Conservation (phyloP, 2,888 invertebrate species). For the Cremastinae sp. region DNA sequence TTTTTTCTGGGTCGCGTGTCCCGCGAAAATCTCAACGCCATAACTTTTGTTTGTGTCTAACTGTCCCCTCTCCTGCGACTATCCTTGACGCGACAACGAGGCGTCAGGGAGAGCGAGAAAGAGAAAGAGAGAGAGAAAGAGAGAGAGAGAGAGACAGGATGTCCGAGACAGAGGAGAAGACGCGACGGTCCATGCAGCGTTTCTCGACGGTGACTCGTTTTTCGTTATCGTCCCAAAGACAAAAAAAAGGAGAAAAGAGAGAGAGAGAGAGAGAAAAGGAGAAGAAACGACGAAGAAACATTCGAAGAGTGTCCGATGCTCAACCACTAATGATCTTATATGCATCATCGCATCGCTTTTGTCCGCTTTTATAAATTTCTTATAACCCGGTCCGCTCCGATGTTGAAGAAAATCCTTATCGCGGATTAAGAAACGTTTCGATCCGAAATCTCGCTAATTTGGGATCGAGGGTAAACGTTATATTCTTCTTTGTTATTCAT, state of each 20-base stretch:
- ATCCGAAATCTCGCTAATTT: slow-evolving; percentile 8
- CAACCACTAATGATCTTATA: slow-evolving; percentile 54
- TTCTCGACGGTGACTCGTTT: slow-evolving; percentile 57
- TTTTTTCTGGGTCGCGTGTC: slow-evolving; percentile 38
- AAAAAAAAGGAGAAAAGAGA: slow-evolving; percentile 16
- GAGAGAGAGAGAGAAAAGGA: slow-evolving; percentile 12
- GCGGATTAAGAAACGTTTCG: no score
- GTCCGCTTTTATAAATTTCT: slow-evolving; percentile 23
- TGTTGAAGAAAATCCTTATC: no score
- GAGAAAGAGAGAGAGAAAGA: slow-evolving; percentile 14
- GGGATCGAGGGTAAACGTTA: neutral
- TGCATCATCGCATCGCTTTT: slow-evolving; percentile 47
- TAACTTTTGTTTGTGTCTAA: slow-evolving; percentile 31
- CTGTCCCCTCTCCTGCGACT: neutral
- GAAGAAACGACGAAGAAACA: slow-evolving; percentile 25
- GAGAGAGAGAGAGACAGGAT: slow-evolving; percentile 28
- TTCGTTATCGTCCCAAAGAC: slow-evolving; percentile 51
- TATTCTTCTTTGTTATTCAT: no score
- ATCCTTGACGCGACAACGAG: slow-evolving; percentile 38
- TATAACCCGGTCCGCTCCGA: neutral
- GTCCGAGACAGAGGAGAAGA: slow-evolving; percentile 44
- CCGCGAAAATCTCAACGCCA: slow-evolving; percentile 24
- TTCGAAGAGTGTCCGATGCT: slow-evolving; percentile 34
- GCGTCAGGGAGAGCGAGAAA: slow-evolving; percentile 11
- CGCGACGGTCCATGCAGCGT: slow-evolving; percentile 42